Percentiles rank a stretch among this genome's conserved stretches.
phyloP scores from a whole-genome alignment of 2,797 vertebrate species.

The Alcedo quadribrachys region DNA sequence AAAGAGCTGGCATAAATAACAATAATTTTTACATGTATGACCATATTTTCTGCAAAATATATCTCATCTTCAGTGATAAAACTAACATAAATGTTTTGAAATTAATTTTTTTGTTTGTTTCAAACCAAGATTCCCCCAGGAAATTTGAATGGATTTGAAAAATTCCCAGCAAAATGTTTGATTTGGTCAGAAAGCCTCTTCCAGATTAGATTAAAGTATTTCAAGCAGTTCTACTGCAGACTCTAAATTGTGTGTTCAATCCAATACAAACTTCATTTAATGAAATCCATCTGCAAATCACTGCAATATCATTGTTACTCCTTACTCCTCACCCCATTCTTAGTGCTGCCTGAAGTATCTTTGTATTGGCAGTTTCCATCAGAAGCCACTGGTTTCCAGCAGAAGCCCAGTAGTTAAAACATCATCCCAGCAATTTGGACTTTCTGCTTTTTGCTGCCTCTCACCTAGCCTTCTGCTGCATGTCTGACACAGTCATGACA shows the following conservation, averaged over 20 bases:
- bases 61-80: neutral
- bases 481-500: neutral
- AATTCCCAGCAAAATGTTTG: constrained; percentile 40
- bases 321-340: neutral
- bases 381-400: neutral
- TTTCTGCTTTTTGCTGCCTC: neutral
- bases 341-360: neutral
- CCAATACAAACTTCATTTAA: constrained; percentile 47
- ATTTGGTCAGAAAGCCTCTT: constrained; percentile 47
- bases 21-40: neutral
- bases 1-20: neutral
- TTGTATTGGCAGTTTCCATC: neutral
- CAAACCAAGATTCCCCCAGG: neutral
- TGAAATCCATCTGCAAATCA: constrained; percentile 40
- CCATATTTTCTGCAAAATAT: neutral
- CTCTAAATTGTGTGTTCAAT: constrained; percentile 16
- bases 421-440: neutral
- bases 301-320: neutral
- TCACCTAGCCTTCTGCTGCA: fast-evolving
- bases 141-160: constrained; percentile 31
- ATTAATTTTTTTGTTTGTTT: neutral
- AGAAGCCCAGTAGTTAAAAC: neutral
- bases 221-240: constrained; percentile 17
- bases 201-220: constrained; percentile 55
- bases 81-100: neutral